Base-by-base conservation (phyloP, 2,888 invertebrate genomes). In the Ametastegia equiseti region DNA sequence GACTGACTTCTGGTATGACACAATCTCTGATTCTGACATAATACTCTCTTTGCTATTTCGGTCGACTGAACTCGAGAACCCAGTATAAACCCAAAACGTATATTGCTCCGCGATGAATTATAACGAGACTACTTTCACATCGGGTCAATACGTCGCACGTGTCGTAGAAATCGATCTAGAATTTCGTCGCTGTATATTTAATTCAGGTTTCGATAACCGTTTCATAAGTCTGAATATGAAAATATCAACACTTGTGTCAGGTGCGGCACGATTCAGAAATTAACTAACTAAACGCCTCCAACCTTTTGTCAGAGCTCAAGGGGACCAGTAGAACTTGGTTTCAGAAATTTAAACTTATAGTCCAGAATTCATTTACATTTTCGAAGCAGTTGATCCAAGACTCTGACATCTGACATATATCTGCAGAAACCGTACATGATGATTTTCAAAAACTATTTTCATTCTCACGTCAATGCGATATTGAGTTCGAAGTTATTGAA, bases 61-160 rank as follows among this genome's bases (percentile, higher is more conserved):
- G 54, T 19, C 19, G 5, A 33, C 36, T 27, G 33, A 50, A 75
- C 50, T 36, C 2, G n/a, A n/a, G n/a, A 75, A 69, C 39, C 45
- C 36, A 54, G 36, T 60, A 30, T 9, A 15, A 39, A 5, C 65
- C n/a, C 45, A 47, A 27, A 45, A 47, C 42, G 45, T 30, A 19
- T 39, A 45, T 71, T n/a, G n/a, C n/a, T n/a, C n/a, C n/a, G n/a
- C 36, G 54, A 75, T 54, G 36, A 36, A 13, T 54, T 54, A 54
- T 36, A 75, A 75, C 54, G 33, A 75, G 75, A 54, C 54, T 30
- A n/a, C 75, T 75, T 75, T 75, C 75, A 75, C 75, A 45, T 36
- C 30, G 42, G 45, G 7, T 39, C 36, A 15, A 3, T 67, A 39
- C n/a, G 45, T 47, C 27, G n/a, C 15, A 71, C n/a, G 45, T 71